Evolutionary conservation across 2,797 vertebrate species (phyloP).

Genomic region (Hoplostethus mediterraneus): DNA sequence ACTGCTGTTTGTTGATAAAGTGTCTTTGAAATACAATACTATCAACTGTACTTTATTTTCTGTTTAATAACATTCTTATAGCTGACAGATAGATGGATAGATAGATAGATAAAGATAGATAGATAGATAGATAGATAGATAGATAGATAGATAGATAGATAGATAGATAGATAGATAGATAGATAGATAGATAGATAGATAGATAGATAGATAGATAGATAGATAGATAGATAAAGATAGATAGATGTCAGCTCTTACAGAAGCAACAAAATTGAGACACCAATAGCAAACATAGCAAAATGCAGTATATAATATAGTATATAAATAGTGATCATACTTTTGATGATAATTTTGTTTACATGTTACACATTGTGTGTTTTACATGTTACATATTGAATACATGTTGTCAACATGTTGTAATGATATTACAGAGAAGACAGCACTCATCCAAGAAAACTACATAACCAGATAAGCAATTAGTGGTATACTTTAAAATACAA

Average conservation of each 20-base stretch:
- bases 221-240: too few relatives aligned
- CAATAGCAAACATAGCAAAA: not conserved
- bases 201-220: not conserved
- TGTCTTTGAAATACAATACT: constrained; percentile 29
- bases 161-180: constrained; percentile 1
- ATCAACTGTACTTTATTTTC: not conserved
- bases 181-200: constrained; percentile 1
- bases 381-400: too few relatives aligned
- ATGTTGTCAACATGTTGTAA: too few relatives aligned
- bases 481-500: not conserved
- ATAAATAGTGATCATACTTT: not conserved
- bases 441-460: too few relatives aligned
- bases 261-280: not conserved
- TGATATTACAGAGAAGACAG: too few relatives aligned
- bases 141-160: not conserved
- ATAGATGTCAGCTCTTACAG: too few relatives aligned
- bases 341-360: not conserved
- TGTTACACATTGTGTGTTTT: too few relatives aligned
- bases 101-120: constrained; percentile 3
- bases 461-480: not conserved
- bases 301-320: not conserved
- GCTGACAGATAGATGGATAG: not conserved
- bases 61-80: too few relatives aligned
- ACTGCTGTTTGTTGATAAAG: constrained; percentile 24
- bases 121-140: not conserved